Evolutionary conservation across 2,888 invertebrate genomes (phyloP).

Genomic region (Beris chalybata): DNA sequence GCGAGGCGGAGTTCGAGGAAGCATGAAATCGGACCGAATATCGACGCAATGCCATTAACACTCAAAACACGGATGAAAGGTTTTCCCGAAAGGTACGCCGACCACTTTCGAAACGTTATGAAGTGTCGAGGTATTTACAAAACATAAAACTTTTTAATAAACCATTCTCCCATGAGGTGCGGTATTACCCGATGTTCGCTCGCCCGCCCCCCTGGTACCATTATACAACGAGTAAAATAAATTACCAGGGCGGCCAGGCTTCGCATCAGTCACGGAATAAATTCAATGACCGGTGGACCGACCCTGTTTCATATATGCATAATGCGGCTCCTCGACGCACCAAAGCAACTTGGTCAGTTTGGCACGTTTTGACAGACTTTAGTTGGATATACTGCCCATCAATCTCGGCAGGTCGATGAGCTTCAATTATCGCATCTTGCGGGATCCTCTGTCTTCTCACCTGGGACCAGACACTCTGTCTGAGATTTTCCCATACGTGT

Average conservation of each 20-base stretch:
- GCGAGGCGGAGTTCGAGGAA: too few species aligned
- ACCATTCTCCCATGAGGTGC: slow-evolving; percentile 15
- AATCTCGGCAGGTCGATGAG: slow-evolving; percentile 6
- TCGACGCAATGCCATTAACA: too few species aligned
- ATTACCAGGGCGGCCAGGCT: too few species aligned
- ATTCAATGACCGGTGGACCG: too few species aligned
- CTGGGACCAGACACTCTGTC: slow-evolving; percentile 27
- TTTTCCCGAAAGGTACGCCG: too few species aligned
- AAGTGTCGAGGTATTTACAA: slow-evolving; percentile 19
- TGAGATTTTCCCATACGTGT: slow-evolving; percentile 3
- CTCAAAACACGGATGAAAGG: too few species aligned
- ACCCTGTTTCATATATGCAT: neutral
- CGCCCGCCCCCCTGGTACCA: too few species aligned
- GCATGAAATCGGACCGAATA: too few species aligned
- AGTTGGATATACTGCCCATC: slow-evolving; percentile 11
- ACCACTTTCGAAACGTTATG: too few species aligned
- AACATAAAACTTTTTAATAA: slow-evolving; percentile 11
- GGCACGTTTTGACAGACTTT: neutral
- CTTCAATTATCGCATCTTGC: slow-evolving; percentile 14
- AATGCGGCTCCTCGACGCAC: neutral
- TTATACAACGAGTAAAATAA: too few species aligned
- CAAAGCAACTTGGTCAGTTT: neutral
- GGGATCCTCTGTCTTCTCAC: neutral
- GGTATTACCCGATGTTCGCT: neutral
- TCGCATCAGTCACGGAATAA: too few species aligned